Evolutionary conservation across 2,113 vertebrate genomes (phyloP).

Genomic region (Pseudopipra pipra): DNA sequence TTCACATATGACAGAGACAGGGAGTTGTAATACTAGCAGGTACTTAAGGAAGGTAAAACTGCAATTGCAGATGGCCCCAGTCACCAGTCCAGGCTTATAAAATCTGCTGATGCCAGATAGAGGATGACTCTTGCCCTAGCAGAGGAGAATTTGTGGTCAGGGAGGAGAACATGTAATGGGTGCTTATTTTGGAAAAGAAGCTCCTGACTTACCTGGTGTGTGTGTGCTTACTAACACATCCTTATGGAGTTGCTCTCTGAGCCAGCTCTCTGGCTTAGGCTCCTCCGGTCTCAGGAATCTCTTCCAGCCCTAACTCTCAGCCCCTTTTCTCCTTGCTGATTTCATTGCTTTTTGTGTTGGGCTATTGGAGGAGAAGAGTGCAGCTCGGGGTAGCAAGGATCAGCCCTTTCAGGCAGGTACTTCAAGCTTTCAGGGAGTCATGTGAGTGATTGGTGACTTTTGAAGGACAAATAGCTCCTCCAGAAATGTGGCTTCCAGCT

Average conservation of each 20-base stretch:
- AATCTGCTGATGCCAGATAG: not conserved
- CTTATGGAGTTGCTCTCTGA: accelerated
- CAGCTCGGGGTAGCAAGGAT: not conserved
- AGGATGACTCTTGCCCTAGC: accelerated
- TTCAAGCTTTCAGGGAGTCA: not conserved
- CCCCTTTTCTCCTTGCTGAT: not conserved
- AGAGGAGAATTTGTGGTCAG: not conserved
- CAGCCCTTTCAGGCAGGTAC: not conserved
- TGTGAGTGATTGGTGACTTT: not conserved
- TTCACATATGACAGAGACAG: not conserved
- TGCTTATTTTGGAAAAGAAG: not conserved
- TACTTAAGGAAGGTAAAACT: not conserved
- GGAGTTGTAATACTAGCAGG: not conserved
- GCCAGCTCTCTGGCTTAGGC: not conserved
- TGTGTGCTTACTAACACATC: not conserved
- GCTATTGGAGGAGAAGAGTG: not conserved
- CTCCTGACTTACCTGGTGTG: not conserved
- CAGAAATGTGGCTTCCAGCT: not conserved
- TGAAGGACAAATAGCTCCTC: not conserved
- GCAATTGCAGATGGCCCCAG: not conserved
- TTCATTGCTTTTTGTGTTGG: not conserved
- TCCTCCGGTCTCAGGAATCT: not conserved
- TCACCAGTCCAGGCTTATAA: not conserved
- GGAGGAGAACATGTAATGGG: not conserved
- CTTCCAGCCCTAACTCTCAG: not conserved